A percentile compares a stretch with the other conserved stretches of the same genome.
These are phyloP conservation scores for Macquaria australasica DNA, from an alignment of 2,113 vertebrate genomes.

Conservation along the genomic window DNA sequence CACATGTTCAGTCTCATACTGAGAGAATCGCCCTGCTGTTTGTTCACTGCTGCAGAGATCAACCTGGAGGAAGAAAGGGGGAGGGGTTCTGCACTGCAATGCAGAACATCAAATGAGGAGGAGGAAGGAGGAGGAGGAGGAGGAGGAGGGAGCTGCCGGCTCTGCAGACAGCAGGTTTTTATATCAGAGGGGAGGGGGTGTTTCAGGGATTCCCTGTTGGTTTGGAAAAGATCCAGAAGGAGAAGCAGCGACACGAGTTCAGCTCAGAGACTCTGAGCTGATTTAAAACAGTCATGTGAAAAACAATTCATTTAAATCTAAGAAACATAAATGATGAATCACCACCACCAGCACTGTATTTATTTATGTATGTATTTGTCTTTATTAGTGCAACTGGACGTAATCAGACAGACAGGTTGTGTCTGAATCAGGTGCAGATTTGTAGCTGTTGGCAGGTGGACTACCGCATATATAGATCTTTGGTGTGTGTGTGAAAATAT, in stretches of 20 bases:
- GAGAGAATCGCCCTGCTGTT: constrained; percentile 55
- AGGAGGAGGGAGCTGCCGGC: constrained; percentile 9
- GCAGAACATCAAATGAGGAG: constrained; percentile 62
- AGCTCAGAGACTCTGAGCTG: too few species aligned
- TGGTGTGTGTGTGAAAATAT: too few species aligned
- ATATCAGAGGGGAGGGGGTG: neutral
- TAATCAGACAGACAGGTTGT: too few species aligned
- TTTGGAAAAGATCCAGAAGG: constrained; percentile 39
- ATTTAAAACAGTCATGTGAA: too few species aligned
- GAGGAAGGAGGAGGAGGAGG: neutral
- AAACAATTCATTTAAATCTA: too few species aligned
- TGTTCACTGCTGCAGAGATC: constrained; percentile 63
- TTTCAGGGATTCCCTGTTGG: constrained; percentile 59
- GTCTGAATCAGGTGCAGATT: too few species aligned
- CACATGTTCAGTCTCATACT: constrained; percentile 36
- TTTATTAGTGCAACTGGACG: too few species aligned
- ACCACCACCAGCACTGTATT: too few species aligned
- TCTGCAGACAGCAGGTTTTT: constrained; percentile 35
- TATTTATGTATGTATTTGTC: too few species aligned
- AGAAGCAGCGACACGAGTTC: neutral
- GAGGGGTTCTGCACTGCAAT: constrained; percentile 58
- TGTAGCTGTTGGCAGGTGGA: too few species aligned
- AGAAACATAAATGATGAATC: too few species aligned
- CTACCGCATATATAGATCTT: too few species aligned
- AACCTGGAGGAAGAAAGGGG: constrained; percentile 27